Evolutionary conservation across 2,888 invertebrate genomes (phyloP).

Genomic region (Thereva unica): DNA sequence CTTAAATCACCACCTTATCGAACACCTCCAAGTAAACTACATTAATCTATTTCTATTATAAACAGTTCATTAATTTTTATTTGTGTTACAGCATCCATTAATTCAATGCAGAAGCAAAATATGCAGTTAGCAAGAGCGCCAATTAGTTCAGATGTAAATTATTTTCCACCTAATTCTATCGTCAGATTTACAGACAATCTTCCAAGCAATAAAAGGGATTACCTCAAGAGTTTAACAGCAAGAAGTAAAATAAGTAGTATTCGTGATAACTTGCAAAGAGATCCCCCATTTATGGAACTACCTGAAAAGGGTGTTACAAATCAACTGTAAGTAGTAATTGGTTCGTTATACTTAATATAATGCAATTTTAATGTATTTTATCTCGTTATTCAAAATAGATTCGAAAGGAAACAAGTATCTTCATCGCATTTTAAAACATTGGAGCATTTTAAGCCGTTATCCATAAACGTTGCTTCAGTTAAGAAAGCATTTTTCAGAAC

Average conservation of each 20-base stretch:
- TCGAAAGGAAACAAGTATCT: conserved; percentile 55
- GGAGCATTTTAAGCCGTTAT: conserved; percentile 55
- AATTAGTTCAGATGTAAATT: not conserved
- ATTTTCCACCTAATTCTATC: not conserved
- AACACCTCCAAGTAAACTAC: conserved; percentile 35
- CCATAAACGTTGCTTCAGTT: conserved; percentile 50
- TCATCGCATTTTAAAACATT: conserved; percentile 54
- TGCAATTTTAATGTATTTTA: not conserved
- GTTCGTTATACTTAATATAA: not conserved
- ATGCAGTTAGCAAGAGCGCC: conserved; percentile 7
- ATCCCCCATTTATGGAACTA: conserved; percentile 54
- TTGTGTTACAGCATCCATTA: conserved; percentile 1
- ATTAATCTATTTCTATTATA: not conserved
- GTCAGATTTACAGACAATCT: conserved; percentile 12
- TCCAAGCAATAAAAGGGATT: conserved; percentile 6
- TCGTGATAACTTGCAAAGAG: conserved; percentile 51
- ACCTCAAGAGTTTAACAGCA: not conserved
- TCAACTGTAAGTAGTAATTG: conserved; percentile 52
- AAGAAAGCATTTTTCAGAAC: conserved; percentile 12
- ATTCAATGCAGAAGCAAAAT: conserved; percentile 7
- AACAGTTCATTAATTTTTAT: not conserved
- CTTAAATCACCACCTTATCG: conserved; percentile 60
- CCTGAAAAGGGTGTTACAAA: conserved; percentile 57
- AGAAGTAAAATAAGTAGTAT: conserved; percentile 1
- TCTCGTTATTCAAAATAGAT: conserved; percentile 45